A percentile compares a stretch with the other conserved stretches of the same genome.
Evolutionary conservation across 2,797 vertebrate genomes (phyloP).

Genomic region (Rhabdophis nuchalis): DNA sequence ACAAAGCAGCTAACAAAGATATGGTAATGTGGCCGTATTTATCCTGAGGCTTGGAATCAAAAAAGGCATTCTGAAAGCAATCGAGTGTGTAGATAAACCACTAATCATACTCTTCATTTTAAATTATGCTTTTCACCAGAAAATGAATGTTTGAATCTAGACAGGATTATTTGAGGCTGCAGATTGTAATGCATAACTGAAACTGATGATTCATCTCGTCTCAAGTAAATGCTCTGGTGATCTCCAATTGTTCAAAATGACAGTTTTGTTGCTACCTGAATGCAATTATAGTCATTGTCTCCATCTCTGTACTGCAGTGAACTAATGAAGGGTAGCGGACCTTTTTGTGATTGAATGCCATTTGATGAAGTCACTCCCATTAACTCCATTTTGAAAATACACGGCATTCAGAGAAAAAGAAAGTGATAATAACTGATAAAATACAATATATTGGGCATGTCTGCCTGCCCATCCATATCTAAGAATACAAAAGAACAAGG

Average conservation of each 20-base stretch:
- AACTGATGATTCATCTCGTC: neutral
- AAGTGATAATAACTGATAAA: neutral
- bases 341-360: neutral
- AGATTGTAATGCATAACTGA: neutral
- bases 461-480: neutral
- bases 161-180: neutral
- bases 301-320: neutral
- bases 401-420: neutral
- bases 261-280: neutral
- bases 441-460: neutral
- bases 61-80: neutral
- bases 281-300: neutral
- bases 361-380: conserved; percentile 2
- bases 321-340: neutral
- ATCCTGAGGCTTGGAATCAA: neutral
- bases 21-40: neutral
- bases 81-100: neutral
- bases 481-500: neutral
- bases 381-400: neutral
- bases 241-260: neutral
- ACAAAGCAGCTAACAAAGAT: neutral
- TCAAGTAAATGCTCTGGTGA: conserved; percentile 14
- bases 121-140: neutral
- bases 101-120: neutral
- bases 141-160: neutral